Conservation (phyloP, 2,888 invertebrate species). For the Nycteola revayana region DNA sequence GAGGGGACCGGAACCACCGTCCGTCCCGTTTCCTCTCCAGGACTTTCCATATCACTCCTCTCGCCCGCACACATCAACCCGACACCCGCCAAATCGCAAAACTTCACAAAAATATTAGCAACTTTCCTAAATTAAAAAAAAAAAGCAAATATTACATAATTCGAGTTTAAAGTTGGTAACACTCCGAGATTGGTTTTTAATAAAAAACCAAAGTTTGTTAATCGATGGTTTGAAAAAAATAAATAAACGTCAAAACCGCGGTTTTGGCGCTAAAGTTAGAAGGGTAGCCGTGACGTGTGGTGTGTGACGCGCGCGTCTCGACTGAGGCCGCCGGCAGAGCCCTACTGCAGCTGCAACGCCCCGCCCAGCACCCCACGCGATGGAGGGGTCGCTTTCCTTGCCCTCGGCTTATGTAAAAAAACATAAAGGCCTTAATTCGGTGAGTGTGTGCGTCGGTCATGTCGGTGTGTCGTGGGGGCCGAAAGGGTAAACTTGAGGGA, state of each 20-base stretch:
- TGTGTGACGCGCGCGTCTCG: constrained; percentile 64
- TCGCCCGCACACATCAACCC: constrained; percentile 76
- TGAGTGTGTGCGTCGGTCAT: constrained; percentile 36
- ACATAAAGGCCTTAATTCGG: constrained; percentile 38
- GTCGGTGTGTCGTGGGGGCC: constrained; percentile 49
- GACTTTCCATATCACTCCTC: constrained; percentile 73
- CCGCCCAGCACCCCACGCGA: constrained; percentile 73
- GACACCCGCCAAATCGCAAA: constrained; percentile 64
- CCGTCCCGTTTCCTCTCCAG: constrained; percentile 76
- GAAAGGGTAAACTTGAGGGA: constrained; percentile 52
- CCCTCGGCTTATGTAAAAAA: constrained; percentile 67
- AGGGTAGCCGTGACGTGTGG: constrained; percentile 60
- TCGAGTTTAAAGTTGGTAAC: too few species aligned
- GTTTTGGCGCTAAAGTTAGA: constrained; percentile 42
- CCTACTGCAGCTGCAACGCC: constrained; percentile 74
- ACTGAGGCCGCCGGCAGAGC: constrained; percentile 61
- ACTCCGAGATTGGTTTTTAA: too few species aligned
- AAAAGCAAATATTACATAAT: constrained; percentile 24
- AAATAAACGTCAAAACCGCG: constrained; percentile 12
- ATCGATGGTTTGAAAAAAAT: too few species aligned
- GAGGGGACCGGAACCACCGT: constrained; percentile 63
- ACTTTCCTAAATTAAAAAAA: constrained; percentile 25
- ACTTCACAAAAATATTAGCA: constrained; percentile 55
- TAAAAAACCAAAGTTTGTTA: too few species aligned
- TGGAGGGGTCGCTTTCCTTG: constrained; percentile 58